Evolutionary conservation across 2,113 vertebrate species (phyloP), one percentile per base, ranked within the genome.

Genomic region (Hystrix brachyura): DNA sequence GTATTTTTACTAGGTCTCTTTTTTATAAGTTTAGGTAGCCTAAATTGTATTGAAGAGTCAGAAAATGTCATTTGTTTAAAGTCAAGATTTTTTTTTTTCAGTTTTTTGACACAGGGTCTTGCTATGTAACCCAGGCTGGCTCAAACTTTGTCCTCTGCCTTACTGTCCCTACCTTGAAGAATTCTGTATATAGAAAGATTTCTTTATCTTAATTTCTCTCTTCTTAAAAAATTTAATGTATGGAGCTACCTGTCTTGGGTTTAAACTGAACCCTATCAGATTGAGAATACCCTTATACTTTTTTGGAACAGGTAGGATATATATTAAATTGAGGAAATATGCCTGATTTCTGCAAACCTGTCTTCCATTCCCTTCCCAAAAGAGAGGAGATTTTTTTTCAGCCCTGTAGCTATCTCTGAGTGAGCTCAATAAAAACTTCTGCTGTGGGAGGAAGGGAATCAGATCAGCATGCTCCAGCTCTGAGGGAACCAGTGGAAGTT

Each of bases 381-480:
- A 59, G 10, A 7, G 46, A 65, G 82, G 53, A 48, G 19, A 32
- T 34, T 64, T 60, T 91, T 67, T 90, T 93, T 85, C 3, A 94
- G 55, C 38, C 95, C 90, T 92, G 81, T 62, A 95, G 96, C 94
- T 65, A 76, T 81, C 71, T 92, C 90, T 64, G 57, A 93, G 87
- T 69, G 80, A 87, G 90, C 67, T 79, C 93, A 85, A 34, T 92
- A 95, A 93, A 91, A 72, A 69, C 76, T 38, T 79, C 51, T 55
- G 55, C 87, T 55, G 84, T 81, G 94, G 79, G 43, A 80, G 74
- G 64, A 79, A 72, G 67, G 88, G 57, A 72, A 65, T 89, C 85
- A 82, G 95, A 96, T 95, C 57, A 93, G 96, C 84, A n/a, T 5
- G 55, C 60, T n/a, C 94, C 53, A 69, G 87, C 81, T 94, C 93